Percentiles rank a stretch among this genome's conserved stretches.
phyloP scores from a whole-genome alignment of 2,797 vertebrate genomes.

The Cyprinella venusta region DNA sequence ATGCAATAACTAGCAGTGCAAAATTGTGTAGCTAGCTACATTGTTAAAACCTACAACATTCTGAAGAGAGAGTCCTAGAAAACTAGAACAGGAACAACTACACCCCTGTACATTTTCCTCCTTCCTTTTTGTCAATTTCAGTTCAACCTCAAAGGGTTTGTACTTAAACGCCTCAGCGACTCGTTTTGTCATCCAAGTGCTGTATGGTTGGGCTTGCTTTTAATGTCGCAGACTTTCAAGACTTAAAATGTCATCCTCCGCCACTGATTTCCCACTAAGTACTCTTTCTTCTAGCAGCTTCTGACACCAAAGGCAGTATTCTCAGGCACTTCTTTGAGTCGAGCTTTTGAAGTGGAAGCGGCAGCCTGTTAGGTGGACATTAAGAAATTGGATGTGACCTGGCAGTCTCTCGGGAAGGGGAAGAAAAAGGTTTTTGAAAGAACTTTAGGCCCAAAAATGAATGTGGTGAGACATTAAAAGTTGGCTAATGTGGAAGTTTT shows the following conservation, averaged over 20 bases:
- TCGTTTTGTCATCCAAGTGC: conserved; percentile 24
- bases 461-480: conserved; percentile 9
- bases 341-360: conserved; percentile 44
- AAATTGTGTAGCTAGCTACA: background rate
- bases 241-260: conserved; percentile 23
- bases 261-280: conserved; percentile 36
- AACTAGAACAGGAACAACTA: background rate
- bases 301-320: conserved; percentile 14
- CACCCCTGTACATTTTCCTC: background rate
- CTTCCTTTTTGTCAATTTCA: conserved; percentile 6
- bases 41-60: background rate
- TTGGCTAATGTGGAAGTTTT: conserved; percentile 15
- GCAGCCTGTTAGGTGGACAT: conserved; percentile 45
- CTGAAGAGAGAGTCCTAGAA: background rate
- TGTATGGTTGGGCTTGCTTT: conserved; percentile 23
- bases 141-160: conserved; percentile 11
- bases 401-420: conserved; percentile 44
- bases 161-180: background rate
- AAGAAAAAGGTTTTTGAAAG: conserved; percentile 30
- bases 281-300: conserved; percentile 4
- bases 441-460: conserved; percentile 12
- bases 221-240: background rate
- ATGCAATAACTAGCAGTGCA: background rate
- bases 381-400: conserved; percentile 51
- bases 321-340: conserved; percentile 28